Evolutionary conservation across 2,797 vertebrate genomes (phyloP).

Genomic region (Enteromius afrohamiltoni): DNA sequence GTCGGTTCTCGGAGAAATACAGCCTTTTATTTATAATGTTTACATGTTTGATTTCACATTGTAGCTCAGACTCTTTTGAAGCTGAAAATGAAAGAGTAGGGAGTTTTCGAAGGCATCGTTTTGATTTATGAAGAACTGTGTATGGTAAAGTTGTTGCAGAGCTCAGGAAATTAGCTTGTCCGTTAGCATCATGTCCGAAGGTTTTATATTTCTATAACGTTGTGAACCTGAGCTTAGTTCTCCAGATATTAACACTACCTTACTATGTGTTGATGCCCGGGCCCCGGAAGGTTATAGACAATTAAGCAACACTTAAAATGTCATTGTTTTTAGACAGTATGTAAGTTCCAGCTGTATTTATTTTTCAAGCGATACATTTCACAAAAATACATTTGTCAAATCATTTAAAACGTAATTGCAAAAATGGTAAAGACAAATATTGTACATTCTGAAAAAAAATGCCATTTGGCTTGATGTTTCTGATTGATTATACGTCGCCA

Average conservation of each 20-base stretch:
- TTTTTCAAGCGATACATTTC: not conserved
- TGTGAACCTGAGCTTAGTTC: conserved; percentile 42
- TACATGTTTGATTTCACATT: conserved; percentile 23
- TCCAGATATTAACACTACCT: conserved; percentile 49
- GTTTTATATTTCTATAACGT: conserved; percentile 24
- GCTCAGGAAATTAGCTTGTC: conserved; percentile 51
- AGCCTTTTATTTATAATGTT: conserved; percentile 13
- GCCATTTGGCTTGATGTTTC: not conserved
- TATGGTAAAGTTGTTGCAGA: conserved; percentile 37
- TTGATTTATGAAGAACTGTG: conserved; percentile 24
- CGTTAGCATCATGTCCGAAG: conserved; percentile 24
- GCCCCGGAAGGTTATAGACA: conserved; percentile 9
- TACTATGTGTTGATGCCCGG: conserved; percentile 48
- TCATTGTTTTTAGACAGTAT: not conserved
- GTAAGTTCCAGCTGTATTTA: not conserved
- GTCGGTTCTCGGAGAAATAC: conserved; percentile 1
- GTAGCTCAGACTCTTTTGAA: conserved; percentile 6
- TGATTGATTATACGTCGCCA: not conserved
- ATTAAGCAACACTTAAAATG: not conserved
- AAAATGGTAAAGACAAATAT: not conserved
- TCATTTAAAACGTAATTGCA: not conserved
- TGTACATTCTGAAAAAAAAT: not conserved
- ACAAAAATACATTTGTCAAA: not conserved
- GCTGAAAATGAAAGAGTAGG: conserved; percentile 6
- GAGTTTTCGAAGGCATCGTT: conserved; percentile 15